Percentiles rank a stretch among this genome's conserved stretches.
phyloP scores from a whole-genome alignment of 2,888 invertebrate genomes.

The Baronia brevicornis region DNA sequence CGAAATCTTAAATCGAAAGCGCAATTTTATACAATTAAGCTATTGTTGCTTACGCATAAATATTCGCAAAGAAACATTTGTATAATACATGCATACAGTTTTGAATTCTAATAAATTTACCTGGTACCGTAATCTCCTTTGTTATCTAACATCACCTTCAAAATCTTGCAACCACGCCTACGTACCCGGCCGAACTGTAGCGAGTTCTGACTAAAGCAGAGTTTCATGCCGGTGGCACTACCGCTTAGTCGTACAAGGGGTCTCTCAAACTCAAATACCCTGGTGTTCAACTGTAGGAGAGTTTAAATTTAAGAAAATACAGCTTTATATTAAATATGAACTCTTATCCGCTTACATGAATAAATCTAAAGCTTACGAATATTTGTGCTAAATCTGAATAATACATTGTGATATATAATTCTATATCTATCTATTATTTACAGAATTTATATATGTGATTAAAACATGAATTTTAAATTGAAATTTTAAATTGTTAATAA shows the following conservation, averaged over 20 bases:
- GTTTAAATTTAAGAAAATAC: too few relatives aligned
- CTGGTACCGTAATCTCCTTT: slow-evolving; percentile 62
- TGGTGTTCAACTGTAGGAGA: slow-evolving; percentile 63
- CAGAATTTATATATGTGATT: too few relatives aligned
- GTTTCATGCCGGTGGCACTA: slow-evolving; percentile 58
- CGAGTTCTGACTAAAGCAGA: slow-evolving; percentile 56
- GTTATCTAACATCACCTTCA: slow-evolving; percentile 62
- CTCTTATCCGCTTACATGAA: too few relatives aligned
- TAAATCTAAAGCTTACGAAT: too few relatives aligned
- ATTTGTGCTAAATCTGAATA: too few relatives aligned
- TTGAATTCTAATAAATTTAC: slow-evolving; percentile 24
- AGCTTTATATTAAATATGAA: too few relatives aligned
- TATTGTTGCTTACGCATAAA: too few relatives aligned
- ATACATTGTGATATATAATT: too few relatives aligned
- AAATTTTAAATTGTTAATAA: too few relatives aligned
- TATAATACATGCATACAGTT: neutral
- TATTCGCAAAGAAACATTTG: neutral
- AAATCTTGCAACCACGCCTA: slow-evolving; percentile 54
- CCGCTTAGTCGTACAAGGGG: slow-evolving; percentile 58
- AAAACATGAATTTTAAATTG: too few relatives aligned
- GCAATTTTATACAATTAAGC: too few relatives aligned
- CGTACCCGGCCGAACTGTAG: slow-evolving; percentile 64
- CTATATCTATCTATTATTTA: neutral
- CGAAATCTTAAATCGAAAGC: too few relatives aligned
- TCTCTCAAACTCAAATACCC: slow-evolving; percentile 49